phyloP scores from a whole-genome alignment of 2,888 invertebrate species.

The Cactoblastis cactorum region DNA sequence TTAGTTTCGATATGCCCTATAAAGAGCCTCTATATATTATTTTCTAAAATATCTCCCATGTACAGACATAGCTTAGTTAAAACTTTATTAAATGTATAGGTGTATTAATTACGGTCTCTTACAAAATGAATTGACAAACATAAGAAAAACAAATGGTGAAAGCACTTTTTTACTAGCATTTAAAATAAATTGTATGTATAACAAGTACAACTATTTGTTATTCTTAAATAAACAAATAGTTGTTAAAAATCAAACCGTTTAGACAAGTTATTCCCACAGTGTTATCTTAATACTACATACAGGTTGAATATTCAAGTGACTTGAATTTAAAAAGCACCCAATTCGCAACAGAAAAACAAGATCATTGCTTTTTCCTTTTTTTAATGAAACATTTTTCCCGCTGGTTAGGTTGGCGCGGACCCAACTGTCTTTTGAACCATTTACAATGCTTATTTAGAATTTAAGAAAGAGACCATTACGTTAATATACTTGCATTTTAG shows the following conservation, averaged over 20 bases:
- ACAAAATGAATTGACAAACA: too few relatives aligned
- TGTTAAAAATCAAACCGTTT: background rate
- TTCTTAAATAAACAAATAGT: background rate
- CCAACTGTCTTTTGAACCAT: constrained; percentile 9
- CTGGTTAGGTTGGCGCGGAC: constrained; percentile 2
- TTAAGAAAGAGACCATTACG: constrained; percentile 5
- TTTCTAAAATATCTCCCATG: too few relatives aligned
- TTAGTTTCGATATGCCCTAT: too few relatives aligned
- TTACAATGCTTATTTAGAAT: constrained; percentile 11
- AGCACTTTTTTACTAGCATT: too few relatives aligned
- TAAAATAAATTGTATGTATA: too few relatives aligned
- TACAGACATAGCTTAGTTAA: too few relatives aligned
- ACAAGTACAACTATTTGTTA: background rate
- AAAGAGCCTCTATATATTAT: too few relatives aligned
- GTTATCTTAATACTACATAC: background rate
- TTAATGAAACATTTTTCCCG: constrained; percentile 4
- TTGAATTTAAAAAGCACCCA: background rate
- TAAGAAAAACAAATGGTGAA: too few relatives aligned
- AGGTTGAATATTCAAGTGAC: background rate
- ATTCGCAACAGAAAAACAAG: constrained; percentile 3
- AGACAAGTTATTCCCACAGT: background rate
- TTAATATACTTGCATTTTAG: background rate
- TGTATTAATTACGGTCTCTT: too few relatives aligned
- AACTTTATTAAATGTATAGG: too few relatives aligned
- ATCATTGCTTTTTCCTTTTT: constrained; percentile 2